Evolutionary conservation across 2,113 vertebrate genomes (phyloP).

Genomic region (Leptobrachium ailaonicum): DNA sequence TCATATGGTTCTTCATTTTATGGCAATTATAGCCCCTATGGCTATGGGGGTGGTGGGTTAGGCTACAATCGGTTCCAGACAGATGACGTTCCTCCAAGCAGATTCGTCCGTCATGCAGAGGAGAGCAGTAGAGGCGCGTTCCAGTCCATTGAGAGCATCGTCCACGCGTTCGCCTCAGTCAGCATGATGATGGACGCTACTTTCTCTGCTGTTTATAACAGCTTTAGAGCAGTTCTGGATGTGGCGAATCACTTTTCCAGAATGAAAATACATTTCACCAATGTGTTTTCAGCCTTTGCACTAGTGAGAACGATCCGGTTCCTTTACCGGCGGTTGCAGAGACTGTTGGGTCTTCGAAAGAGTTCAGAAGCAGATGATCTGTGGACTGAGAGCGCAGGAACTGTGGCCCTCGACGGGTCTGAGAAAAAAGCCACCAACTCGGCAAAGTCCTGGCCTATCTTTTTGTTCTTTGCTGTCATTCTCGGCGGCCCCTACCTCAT

Average conservation of each 20-base stretch:
- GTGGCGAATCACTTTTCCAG: conserved; percentile 96
- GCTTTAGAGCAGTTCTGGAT: conserved; percentile 93
- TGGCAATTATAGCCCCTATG: conserved; percentile 76
- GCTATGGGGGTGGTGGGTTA: conserved; percentile 73
- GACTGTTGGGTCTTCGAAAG: conserved; percentile 78
- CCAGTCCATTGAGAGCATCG: conserved; percentile 97
- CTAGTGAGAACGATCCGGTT: conserved; percentile 90
- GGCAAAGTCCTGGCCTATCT: conserved; percentile 96
- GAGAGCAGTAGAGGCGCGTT: conserved; percentile 96
- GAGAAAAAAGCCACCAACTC: conserved; percentile 71
- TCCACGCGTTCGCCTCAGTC: conserved; percentile 92
- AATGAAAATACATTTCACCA: conserved; percentile 89
- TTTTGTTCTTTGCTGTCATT: conserved; percentile 93
- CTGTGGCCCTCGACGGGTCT: conserved; percentile 65
- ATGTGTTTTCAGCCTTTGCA: conserved; percentile 93
- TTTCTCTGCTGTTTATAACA: conserved; percentile 96
- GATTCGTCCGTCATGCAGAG: conserved; percentile 94
- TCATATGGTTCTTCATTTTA: conserved; percentile 81
- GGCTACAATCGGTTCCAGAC: conserved; percentile 78
- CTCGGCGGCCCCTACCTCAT: conserved; percentile 95
- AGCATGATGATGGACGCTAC: conserved; percentile 99
- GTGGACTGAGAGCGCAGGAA: conserved; percentile 86
- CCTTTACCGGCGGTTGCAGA: conserved; percentile 81
- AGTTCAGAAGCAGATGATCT: conserved; percentile 85
- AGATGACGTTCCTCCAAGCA: conserved; percentile 84